Base-by-base conservation (phyloP, 2,888 invertebrate species). In the Chloromyia formosa region DNA sequence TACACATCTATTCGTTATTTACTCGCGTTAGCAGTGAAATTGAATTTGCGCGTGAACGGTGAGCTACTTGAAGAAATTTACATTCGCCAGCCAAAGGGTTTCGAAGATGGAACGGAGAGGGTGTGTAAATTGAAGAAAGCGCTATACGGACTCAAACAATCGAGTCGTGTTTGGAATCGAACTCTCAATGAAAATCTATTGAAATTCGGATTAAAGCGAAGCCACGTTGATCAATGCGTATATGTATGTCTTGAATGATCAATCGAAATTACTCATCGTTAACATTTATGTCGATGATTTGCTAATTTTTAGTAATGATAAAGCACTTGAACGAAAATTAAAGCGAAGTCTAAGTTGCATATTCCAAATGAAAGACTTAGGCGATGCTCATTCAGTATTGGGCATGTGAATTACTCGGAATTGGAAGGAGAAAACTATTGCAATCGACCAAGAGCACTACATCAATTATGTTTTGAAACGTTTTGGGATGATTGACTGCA, bases 371-470 rank as follows among this genome's bases (percentile, higher is more conserved):
- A n/a, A n/a, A n/a, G n/a, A n/a, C n/a, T n/a, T n/a, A n/a, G n/a
- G n/a, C n/a, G n/a, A n/a, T n/a, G n/a, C n/a, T n/a, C n/a, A n/a
- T n/a, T n/a, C n/a, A n/a, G n/a, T n/a, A n/a, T n/a, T n/a, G n/a
- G 73, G 77, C 1, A 64, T 76, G 5, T 49, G 60, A 68, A 69
- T 74, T 1, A 73, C 20, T 18, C 23, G 68, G 40, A 49, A 77
- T 12, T 35, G 27, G 45, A 58, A 40, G 0, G 16, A 58, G 7
- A 60, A 72, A 53, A 72, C 18, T 40, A 75, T 79, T 23, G 68
- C 74, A 12, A 60, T 80, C 18, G 69, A 79, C 69, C 80, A 80
- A 73, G 76, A 18, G 14, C 74, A 66, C 4, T 79, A 80, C 56
- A 74, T 78, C 12, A 45, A 68, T 5, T 53, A 75, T 66, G 62